Conservation (phyloP, 2,797 vertebrate genomes). For the Triplophysa bombifrons region DNA sequence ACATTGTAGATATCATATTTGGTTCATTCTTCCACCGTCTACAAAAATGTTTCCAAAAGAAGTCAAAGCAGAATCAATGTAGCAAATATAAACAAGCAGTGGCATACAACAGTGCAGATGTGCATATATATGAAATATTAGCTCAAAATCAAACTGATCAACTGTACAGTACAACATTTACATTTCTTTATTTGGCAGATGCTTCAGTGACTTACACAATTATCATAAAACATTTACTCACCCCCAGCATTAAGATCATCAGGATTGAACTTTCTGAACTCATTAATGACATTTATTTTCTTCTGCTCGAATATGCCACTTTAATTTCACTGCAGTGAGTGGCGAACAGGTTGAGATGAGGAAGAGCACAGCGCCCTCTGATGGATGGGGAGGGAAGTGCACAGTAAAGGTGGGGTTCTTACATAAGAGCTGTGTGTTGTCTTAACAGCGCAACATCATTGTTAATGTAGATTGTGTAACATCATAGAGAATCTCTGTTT, state of each 20-base stretch:
- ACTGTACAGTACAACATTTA: background rate
- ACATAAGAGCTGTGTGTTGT: slow-evolving; percentile 51
- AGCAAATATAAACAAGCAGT: too few relatives aligned
- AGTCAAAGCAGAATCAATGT: too few relatives aligned
- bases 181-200: background rate
- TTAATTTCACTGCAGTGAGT: background rate
- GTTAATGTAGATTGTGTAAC: slow-evolving; percentile 62
- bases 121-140: too few relatives aligned
- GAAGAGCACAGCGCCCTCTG: slow-evolving; percentile 36
- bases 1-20: too few relatives aligned
- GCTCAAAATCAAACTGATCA: background rate
- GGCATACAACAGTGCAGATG: too few relatives aligned
- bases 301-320: background rate
- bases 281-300: background rate
- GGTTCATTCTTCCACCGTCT: too few relatives aligned
- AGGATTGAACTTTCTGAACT: slow-evolving; percentile 7
- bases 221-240: background rate
- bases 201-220: background rate
- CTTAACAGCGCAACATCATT: slow-evolving; percentile 54
- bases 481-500: slow-evolving; percentile 51
- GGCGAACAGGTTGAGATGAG: background rate
- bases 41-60: too few relatives aligned
- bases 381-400: slow-evolving; percentile 1
- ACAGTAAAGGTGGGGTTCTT: slow-evolving; percentile 4
- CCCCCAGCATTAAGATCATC: background rate